These are phyloP conservation scores for Papilio protenor DNA, from an alignment of 2,888 invertebrate species.

Conservation along the genomic window DNA sequence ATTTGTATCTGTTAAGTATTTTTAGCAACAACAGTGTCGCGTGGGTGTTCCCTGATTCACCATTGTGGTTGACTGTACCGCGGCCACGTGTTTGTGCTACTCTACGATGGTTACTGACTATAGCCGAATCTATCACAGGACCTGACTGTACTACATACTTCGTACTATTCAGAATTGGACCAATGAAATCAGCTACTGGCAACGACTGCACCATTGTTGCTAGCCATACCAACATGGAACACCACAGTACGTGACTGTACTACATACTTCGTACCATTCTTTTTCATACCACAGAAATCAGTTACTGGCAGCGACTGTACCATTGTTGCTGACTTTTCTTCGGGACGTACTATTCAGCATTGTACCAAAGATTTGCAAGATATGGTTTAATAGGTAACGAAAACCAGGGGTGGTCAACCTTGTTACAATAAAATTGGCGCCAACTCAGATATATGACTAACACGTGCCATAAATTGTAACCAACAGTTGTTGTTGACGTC, in stretches of 20 bases:
- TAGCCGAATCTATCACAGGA: not conserved
- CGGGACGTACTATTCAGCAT: no score
- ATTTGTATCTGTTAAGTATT: slow-evolving; percentile 16
- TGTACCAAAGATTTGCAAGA: not conserved
- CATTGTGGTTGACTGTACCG: slow-evolving; percentile 8
- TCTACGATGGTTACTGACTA: not conserved
- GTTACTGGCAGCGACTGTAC: no score
- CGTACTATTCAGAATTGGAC: no score
- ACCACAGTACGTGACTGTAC: not conserved
- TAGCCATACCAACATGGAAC: not conserved
- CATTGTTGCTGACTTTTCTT: no score
- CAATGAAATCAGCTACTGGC: no score
- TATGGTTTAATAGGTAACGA: not conserved
- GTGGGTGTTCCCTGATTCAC: slow-evolving; percentile 22
- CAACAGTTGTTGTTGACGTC: slow-evolving; percentile 20
- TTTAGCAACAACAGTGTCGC: slow-evolving; percentile 32
- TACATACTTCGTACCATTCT: no score
- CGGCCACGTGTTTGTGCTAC: not conserved
- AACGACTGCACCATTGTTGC: no score
- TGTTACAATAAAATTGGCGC: slow-evolving; percentile 16
- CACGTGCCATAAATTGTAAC: not conserved
- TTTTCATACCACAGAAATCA: no score
- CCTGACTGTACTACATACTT: no score
- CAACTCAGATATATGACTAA: slow-evolving; percentile 4
- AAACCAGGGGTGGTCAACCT: not conserved